These are phyloP conservation scores for Yasuhikotakia modesta DNA, from an alignment of 2,797 vertebrate species.

Conservation along the genomic window DNA sequence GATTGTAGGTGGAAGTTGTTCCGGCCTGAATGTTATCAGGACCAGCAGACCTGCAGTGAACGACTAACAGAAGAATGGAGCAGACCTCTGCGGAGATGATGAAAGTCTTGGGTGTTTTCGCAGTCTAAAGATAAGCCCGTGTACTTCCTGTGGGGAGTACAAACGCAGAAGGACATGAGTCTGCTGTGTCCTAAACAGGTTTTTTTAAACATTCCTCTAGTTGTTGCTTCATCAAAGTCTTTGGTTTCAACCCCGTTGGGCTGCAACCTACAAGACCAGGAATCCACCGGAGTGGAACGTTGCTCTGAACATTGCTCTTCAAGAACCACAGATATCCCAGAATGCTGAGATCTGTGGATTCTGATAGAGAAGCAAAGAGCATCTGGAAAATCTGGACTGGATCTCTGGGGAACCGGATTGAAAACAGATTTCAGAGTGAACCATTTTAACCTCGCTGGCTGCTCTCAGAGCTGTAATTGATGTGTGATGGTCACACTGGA, in stretches of 20 bases:
- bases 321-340: background rate
- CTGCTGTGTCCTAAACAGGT: too few species aligned
- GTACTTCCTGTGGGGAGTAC: slow-evolving; percentile 67
- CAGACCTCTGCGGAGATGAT: slow-evolving; percentile 60
- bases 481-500: slow-evolving; percentile 35
- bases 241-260: background rate
- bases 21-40: slow-evolving; percentile 47
- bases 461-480: slow-evolving; percentile 33
- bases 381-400: background rate
- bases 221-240: background rate
- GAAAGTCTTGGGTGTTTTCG: slow-evolving; percentile 72
- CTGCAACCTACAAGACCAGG: background rate
- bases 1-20: slow-evolving; percentile 11
- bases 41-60: slow-evolving; percentile 49
- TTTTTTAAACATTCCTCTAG: too few species aligned
- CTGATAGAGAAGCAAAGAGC: background rate
- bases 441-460: background rate
- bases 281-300: background rate
- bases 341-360: background rate
- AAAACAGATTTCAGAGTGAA: background rate
- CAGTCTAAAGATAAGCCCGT: slow-evolving; percentile 70
- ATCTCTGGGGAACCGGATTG: background rate
- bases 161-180: too few species aligned
- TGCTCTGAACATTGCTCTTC: background rate
- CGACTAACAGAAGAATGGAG: slow-evolving; percentile 30